Conservation (phyloP, 2,797 vertebrate species). For the Melanotaenia boesemani region DNA sequence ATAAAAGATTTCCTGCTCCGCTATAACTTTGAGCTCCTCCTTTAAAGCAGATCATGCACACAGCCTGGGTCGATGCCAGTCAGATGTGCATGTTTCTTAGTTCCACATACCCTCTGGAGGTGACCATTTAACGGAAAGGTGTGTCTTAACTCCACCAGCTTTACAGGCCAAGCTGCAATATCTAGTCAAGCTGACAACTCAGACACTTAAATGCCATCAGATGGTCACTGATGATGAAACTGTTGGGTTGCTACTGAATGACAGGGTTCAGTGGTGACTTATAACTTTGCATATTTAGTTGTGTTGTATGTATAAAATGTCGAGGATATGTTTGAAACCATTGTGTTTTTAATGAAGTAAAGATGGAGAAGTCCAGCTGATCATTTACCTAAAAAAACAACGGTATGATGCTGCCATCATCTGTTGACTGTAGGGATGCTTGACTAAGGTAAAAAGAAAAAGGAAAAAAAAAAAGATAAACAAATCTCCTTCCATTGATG, state of each 20-base stretch:
- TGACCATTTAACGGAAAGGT: conserved; percentile 33
- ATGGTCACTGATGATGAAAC: background rate
- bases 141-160: conserved; percentile 35
- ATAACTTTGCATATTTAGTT: no score
- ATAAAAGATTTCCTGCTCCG: background rate
- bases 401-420: no score
- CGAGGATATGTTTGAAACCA: background rate
- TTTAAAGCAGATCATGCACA: conserved; percentile 14
- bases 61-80: conserved; percentile 21
- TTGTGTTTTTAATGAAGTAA: background rate
- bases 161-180: conserved; percentile 28
- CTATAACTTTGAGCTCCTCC: conserved; percentile 6
- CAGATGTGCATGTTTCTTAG: conserved; percentile 10
- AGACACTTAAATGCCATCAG: conserved; percentile 1
- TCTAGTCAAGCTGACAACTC: conserved; percentile 25
- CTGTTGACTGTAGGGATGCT: no score
- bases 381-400: background rate
- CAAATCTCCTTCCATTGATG: background rate
- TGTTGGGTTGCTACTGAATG: no score
- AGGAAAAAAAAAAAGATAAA: no score
- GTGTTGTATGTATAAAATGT: background rate
- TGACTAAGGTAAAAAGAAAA: no score
- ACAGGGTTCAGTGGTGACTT: no score
- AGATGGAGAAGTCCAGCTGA: background rate
- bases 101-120: conserved; percentile 4